A percentile compares a stretch with the other conserved stretches of the same genome.
Evolutionary conservation across 1,140 invertebrate genomes (phyloP).

Genomic region (Cecropterus lyciades): DNA sequence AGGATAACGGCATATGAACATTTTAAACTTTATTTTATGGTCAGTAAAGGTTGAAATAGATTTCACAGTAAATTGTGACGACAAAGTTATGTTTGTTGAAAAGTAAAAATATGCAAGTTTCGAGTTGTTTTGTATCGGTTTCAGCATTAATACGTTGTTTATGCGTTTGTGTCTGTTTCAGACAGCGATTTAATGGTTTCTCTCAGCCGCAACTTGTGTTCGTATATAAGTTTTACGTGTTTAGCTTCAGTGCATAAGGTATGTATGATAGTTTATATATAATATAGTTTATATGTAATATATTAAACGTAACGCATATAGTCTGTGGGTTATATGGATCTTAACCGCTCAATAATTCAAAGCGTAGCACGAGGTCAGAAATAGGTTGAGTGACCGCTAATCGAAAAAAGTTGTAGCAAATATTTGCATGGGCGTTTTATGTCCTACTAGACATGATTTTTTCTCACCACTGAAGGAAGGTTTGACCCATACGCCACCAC

Average conservation of each 20-base stretch:
- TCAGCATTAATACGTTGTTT: slow-evolving; percentile 18
- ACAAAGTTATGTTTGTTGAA: neutral
- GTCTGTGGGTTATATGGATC: too few species aligned
- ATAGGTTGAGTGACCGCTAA: too few species aligned
- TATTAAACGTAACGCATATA: too few species aligned
- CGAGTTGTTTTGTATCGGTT: slow-evolving; percentile 29
- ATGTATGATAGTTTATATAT: too few species aligned
- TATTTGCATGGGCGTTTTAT: too few species aligned
- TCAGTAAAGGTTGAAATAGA: neutral
- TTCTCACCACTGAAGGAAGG: too few species aligned
- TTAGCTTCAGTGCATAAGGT: neutral
- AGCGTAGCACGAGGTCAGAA: too few species aligned
- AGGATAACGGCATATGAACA: neutral
- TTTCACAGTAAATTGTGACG: neutral
- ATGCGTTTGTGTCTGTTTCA: slow-evolving; percentile 21
- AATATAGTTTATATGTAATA: too few species aligned
- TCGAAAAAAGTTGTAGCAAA: too few species aligned
- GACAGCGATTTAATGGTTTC: slow-evolving; percentile 11
- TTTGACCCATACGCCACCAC: too few species aligned
- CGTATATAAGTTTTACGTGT: neutral
- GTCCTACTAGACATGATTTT: too few species aligned
- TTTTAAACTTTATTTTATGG: neutral
- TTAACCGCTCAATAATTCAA: too few species aligned
- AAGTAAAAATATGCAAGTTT: slow-evolving; percentile 31
- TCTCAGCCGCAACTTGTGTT: neutral